Conservation (phyloP, 2,797 vertebrate species). For the Xerus rutilus region DNA sequence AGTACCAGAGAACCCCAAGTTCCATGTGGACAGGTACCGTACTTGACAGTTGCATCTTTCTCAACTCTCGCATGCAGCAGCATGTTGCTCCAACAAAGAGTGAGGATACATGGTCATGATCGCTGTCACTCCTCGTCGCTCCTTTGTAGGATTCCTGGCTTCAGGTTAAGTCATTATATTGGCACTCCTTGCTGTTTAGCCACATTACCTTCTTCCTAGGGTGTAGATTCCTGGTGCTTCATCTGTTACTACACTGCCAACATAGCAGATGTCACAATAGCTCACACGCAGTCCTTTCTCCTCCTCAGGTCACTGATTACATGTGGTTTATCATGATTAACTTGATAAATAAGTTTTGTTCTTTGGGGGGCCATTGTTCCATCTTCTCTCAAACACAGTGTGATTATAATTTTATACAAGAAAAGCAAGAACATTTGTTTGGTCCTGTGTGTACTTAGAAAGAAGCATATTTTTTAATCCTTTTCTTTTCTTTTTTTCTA, state of each 20-base stretch:
- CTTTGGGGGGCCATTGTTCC: not conserved
- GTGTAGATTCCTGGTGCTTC: not conserved
- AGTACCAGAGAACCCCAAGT: not conserved
- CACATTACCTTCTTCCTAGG: not conserved
- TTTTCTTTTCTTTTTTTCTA: too few species aligned
- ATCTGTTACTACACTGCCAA: not conserved
- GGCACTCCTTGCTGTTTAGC: not conserved
- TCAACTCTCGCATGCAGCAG: not conserved
- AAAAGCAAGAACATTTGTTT: not conserved
- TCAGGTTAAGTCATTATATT: not conserved
- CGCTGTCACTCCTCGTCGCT: not conserved
- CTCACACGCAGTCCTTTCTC: not conserved
- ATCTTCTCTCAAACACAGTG: not conserved
- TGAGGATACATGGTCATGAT: not conserved
- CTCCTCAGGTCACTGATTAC: not conserved
- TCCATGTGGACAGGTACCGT: not conserved
- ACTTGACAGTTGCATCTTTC: not conserved
- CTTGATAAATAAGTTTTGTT: not conserved
- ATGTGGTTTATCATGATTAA: not conserved
- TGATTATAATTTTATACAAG: conserved; percentile 7
- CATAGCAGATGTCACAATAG: not conserved
- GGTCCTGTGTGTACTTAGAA: not conserved
- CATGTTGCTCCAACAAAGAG: not conserved
- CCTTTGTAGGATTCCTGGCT: not conserved
- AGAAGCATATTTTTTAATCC: not conserved